A percentile compares a stretch with the other conserved stretches of the same genome.
phyloP scores from a whole-genome alignment of 2,797 vertebrate species.

The Sarcophilus harrisii region DNA sequence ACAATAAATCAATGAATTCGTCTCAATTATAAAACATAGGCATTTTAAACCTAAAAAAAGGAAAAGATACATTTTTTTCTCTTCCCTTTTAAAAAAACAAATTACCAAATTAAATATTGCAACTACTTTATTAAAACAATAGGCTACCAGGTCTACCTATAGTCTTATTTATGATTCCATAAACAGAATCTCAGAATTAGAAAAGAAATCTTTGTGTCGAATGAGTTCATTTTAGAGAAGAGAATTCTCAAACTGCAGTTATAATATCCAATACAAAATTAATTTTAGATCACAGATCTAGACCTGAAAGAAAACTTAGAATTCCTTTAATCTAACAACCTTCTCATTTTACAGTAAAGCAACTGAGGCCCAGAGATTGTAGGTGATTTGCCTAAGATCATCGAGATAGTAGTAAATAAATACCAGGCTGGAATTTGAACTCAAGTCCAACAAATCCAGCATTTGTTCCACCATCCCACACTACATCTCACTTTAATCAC shows the following conservation, averaged over 20 bases:
- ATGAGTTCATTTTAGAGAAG: background rate
- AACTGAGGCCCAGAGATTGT: background rate
- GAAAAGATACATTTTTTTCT: background rate
- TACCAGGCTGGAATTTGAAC: background rate
- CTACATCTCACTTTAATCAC: background rate
- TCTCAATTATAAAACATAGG: slow-evolving; percentile 6
- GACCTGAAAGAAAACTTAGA: background rate
- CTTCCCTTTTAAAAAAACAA: slow-evolving; percentile 10
- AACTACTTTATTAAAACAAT: slow-evolving; percentile 18
- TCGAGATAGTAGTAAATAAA: background rate
- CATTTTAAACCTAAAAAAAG: background rate
- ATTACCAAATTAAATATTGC: slow-evolving; percentile 14
- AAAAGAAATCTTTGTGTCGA: slow-evolving; percentile 18
- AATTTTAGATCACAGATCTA: background rate
- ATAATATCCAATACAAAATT: background rate
- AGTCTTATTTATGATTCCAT: background rate
- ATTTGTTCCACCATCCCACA: background rate
- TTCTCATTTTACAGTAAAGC: background rate
- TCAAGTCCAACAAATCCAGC: background rate
- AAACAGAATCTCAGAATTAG: background rate
- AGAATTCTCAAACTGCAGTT: too few species aligned
- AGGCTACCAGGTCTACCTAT: background rate
- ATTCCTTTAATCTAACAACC: background rate
- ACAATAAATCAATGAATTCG: slow-evolving; percentile 7
- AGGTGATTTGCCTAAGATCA: background rate